These are phyloP conservation scores for Octodon degus DNA, from an alignment of 2,113 vertebrate species.

Conservation along the genomic window DNA sequence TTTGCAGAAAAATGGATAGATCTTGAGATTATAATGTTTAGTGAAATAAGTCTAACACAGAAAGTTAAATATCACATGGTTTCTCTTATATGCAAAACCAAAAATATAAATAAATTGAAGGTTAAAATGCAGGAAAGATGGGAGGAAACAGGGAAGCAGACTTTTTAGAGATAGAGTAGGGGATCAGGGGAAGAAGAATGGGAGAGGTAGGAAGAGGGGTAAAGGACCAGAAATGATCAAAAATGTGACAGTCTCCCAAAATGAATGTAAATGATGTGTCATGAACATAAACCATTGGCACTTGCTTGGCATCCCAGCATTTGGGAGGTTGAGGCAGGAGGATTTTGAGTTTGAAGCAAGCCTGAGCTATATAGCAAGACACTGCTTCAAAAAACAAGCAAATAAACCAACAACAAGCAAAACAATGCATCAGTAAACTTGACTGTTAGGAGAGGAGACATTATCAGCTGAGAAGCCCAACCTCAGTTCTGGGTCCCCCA, in stretches of 20 bases:
- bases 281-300: neutral
- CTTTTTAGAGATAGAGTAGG: neutral
- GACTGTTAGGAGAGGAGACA: neutral
- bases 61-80: neutral
- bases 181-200: neutral
- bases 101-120: neutral
- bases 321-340: neutral
- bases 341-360: neutral
- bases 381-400: neutral
- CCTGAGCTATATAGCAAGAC: neutral
- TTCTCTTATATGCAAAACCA: neutral
- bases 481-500: neutral
- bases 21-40: neutral
- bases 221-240: neutral
- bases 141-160: neutral
- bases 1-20: neutral
- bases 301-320: neutral
- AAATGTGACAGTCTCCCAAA: neutral
- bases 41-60: neutral
- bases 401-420: neutral
- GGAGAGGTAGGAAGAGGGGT: neutral
- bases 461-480: neutral
- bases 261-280: neutral
- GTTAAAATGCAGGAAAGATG: neutral
- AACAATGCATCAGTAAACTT: neutral